Base-by-base conservation (phyloP, 2,797 vertebrate species). In the Neostethus bicornis region DNA sequence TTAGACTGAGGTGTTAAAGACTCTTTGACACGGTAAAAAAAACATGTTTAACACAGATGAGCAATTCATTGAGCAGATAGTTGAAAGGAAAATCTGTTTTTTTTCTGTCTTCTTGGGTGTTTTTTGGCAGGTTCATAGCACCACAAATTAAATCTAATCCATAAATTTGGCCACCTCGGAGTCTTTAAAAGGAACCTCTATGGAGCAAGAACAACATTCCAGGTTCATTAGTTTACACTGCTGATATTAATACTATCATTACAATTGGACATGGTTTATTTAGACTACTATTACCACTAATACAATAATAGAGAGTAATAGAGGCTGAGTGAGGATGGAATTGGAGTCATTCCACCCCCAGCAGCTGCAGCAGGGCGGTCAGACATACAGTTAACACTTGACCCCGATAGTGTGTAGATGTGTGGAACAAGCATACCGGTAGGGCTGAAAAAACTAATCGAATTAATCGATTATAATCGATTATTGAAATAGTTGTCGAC, bases 251-350 rank as follows among this genome's bases (percentile, higher is more conserved):
- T 90, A 89, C 84, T 80, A 86, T 90, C 90, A 91, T 90, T 91
- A 91, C 87, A 80, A 87, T 85, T 88, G 70, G 82, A 89, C 84
- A 77, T 61, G 79, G 87, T 90, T 93, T 92, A 87, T 93, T 92
- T 91, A 85, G 80, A 90, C 85, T 90, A 81, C 87, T 85, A 91
- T 92, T 91, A 90, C 80, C 71, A 73, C 84, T 91, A 92, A 92
- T 91, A 90, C 89, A 91, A 92, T 90, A 91, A 92, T 91, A 90
- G 88, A 77, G 32, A 63, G 64, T 89, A 88, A 90, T 91, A 85
- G 80, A 80, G 85, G 84, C 63, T 83, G 82, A 85, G 47, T 63
- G 55, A 68, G 50, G 65, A 62, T 71, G 70, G 56, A 49, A 60
- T 82, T 61, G 63, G 62, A 84, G 75, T 66, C 28, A 34, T 70